These are phyloP conservation scores for Sisor rabdophorus DNA, from an alignment of 2,113 vertebrate species.

Conservation along the genomic window DNA sequence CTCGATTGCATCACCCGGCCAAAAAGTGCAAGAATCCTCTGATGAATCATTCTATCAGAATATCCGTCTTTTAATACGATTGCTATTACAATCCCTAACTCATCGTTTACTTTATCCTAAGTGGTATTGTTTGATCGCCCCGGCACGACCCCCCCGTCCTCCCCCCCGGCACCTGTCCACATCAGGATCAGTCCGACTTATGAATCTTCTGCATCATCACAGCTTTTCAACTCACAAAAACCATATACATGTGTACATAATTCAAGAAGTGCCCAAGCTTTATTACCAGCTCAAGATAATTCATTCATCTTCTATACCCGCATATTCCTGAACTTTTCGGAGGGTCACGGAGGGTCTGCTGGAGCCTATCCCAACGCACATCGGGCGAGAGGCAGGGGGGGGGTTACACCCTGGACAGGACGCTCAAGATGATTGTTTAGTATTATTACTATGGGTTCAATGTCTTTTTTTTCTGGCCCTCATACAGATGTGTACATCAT, in stretches of 20 bases:
- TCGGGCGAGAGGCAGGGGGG: too few species aligned
- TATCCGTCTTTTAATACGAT: background rate
- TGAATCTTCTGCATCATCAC: constrained; percentile 46
- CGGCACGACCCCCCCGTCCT: constrained; percentile 29
- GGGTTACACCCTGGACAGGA: too few species aligned
- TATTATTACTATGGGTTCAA: constrained; percentile 6
- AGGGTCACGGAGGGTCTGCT: too few species aligned
- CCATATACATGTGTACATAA: too few species aligned
- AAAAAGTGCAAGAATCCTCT: background rate
- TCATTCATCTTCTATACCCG: too few species aligned
- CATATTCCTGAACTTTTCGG: too few species aligned
- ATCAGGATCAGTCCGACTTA: constrained; percentile 40
- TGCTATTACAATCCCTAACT: background rate
- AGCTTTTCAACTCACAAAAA: background rate
- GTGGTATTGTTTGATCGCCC: constrained; percentile 39
- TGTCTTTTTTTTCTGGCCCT: background rate
- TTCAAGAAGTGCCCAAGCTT: too few species aligned
- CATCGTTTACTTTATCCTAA: too few species aligned
- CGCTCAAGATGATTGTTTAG: too few species aligned
- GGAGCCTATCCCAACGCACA: too few species aligned
- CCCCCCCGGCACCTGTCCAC: constrained; percentile 18
- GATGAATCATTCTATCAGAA: background rate
- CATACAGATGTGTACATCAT: background rate
- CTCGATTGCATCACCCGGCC: background rate
- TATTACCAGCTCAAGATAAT: too few species aligned